A percentile compares a stretch with the other conserved stretches of the same genome.
Conservation (phyloP, 2,797 vertebrate species). For the Muscicapa comitata region DNA sequence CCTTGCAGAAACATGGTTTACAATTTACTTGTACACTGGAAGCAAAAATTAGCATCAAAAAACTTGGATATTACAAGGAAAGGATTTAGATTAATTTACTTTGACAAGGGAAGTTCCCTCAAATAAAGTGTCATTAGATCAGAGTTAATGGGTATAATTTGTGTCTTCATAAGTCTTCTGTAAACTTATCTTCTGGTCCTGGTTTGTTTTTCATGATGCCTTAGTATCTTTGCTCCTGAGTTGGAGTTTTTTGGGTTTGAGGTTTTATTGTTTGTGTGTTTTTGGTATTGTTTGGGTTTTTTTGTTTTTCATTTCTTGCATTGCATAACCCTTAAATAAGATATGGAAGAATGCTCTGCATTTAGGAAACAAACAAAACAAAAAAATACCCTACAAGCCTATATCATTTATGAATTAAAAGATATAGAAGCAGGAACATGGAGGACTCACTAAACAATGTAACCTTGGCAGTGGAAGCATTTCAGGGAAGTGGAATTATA, state of each 20-base stretch:
- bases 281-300: background rate
- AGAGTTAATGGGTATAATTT: background rate
- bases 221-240: background rate
- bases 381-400: rapidly evolving
- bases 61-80: background rate
- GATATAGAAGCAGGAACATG: background rate
- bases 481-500: background rate
- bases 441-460: background rate
- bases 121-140: background rate
- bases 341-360: background rate
- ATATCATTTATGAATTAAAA: background rate
- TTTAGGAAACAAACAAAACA: background rate
- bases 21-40: background rate
- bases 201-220: background rate
- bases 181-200: background rate
- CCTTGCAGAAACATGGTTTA: background rate
- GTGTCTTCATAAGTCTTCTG: background rate
- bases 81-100: background rate
- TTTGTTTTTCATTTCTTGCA: background rate
- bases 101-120: background rate
- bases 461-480: background rate
- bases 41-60: background rate
- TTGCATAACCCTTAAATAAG: background rate
- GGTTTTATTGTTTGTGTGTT: background rate
- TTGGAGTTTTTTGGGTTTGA: background rate